phyloP scores from a whole-genome alignment of 2,113 vertebrate genomes.

The human (Homo sapiens) region GRCh38 chr6:143180001-143180500 shows the following conservation, averaged over 20 bases:
- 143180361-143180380: background rate
- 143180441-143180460: background rate
- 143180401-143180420: background rate
- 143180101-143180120: background rate
- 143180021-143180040: background rate
- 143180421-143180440: background rate
- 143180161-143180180: background rate
- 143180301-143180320: background rate
- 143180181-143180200: background rate
- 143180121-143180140: background rate
- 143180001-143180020: background rate
- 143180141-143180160: background rate
- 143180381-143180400: background rate
- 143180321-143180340: background rate
- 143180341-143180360: background rate
- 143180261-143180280: background rate
- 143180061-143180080: background rate
- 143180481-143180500: constrained; percentile 38
- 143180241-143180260: background rate
- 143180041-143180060: background rate
- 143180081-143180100: background rate
- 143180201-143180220: background rate
- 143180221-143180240: background rate
- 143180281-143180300: background rate
- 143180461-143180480: constrained; percentile 22